phyloP scores from a whole-genome alignment of 1,140 invertebrate genomes.

The Oryzaephilus surinamensis region DNA sequence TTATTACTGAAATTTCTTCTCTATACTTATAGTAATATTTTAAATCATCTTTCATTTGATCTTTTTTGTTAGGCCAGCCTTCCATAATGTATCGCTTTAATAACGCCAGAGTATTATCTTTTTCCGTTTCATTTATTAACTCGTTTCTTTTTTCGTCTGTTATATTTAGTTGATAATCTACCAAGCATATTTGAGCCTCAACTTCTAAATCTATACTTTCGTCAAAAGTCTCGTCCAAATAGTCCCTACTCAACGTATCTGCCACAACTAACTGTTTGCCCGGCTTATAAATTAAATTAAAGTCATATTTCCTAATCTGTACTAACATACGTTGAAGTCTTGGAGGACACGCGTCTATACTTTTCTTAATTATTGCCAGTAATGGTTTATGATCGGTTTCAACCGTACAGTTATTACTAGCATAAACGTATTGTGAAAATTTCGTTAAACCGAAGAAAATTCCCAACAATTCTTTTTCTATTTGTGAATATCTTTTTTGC shows the following conservation, averaged over 20 bases:
- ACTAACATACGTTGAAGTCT: constrained; percentile 19
- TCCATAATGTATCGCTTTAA: too few species aligned
- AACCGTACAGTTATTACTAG: constrained; percentile 14
- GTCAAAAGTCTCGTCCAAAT: constrained; percentile 7
- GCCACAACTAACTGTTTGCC: constrained; percentile 27
- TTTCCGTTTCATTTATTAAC: constrained; percentile 6
- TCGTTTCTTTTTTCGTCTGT: constrained; percentile 10
- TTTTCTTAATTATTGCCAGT: constrained; percentile 25
- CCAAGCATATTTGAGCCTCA: constrained; percentile 14
- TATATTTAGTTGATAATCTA: constrained; percentile 8
- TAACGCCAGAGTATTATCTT: constrained; percentile 6
- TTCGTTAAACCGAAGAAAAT: constrained; percentile 18
- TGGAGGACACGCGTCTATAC: constrained; percentile 12
- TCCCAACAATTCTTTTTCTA: constrained; percentile 21
- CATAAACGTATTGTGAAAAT: constrained; percentile 28
- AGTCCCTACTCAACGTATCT: constrained; percentile 29
- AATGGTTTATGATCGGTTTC: constrained; percentile 27
- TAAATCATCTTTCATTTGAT: constrained; percentile 3
- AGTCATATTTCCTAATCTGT: constrained; percentile 18
- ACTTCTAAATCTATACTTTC: constrained; percentile 12
- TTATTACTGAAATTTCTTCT: constrained; percentile 9
- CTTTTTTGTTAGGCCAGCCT: constrained; percentile 14
- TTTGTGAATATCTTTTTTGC: constrained; percentile 28
- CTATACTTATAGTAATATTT: constrained; percentile 15
- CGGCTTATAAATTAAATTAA: constrained; percentile 19